These are phyloP conservation scores for Phylloscopus whistleri DNA, from an alignment of 2,113 vertebrate genomes.

Conservation along the genomic window DNA sequence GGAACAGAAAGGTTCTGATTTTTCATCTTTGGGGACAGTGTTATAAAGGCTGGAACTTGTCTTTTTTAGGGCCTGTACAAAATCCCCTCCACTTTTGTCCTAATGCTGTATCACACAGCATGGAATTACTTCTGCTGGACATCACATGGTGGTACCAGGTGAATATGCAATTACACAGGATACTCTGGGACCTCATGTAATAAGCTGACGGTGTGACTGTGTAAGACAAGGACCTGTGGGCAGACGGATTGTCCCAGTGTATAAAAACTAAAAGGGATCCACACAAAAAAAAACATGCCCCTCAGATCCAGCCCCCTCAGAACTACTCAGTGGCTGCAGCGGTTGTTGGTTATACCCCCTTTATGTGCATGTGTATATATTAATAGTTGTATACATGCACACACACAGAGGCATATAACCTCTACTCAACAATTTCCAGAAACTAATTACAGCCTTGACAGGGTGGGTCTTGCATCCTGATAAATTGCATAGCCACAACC, in stretches of 20 bases:
- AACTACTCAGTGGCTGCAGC: background rate
- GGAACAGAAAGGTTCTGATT: background rate
- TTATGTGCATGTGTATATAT: background rate
- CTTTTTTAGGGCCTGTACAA: background rate
- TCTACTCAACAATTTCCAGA: background rate
- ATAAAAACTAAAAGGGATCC: background rate
- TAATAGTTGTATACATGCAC: background rate
- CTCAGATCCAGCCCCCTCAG: background rate
- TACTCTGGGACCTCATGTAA: background rate
- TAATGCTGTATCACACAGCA: background rate
- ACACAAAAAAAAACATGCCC: background rate
- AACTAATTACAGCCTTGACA: conserved; percentile 20
- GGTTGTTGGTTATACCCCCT: background rate
- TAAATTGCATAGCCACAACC: background rate
- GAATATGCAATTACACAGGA: background rate
- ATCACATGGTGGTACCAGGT: background rate
- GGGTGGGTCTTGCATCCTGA: background rate
- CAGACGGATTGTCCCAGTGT: background rate
- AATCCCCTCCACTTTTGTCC: background rate
- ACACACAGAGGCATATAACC: background rate
- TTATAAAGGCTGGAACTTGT: background rate
- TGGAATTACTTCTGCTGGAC: background rate
- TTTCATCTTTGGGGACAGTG: background rate
- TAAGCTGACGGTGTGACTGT: background rate
- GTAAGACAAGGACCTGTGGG: background rate